Evolutionary conservation across 1,140 invertebrate genomes (phyloP).

Genomic region (Bombus difficillimus): DNA sequence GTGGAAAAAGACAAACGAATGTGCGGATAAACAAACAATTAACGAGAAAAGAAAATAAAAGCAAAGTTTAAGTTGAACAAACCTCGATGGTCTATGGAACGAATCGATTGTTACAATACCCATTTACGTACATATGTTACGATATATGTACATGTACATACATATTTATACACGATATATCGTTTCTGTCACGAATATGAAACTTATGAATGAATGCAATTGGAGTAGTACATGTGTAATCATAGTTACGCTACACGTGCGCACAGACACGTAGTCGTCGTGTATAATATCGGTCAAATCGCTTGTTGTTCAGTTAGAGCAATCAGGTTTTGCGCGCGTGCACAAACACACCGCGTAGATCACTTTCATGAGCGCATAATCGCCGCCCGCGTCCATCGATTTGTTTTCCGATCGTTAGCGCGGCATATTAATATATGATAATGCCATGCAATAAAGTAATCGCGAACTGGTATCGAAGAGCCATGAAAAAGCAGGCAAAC

Average conservation of each 20-base stretch:
- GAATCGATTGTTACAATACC: background rate
- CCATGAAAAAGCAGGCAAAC: slow-evolving; percentile 21
- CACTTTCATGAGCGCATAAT: slow-evolving; percentile 42
- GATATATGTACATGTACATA: background rate
- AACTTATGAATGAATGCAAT: slow-evolving; percentile 63
- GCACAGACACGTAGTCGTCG: background rate
- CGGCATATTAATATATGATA: slow-evolving; percentile 51
- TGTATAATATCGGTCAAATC: slow-evolving; percentile 58
- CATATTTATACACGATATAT: background rate
- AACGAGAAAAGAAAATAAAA: background rate
- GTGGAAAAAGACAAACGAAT: too few relatives aligned
- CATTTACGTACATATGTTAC: background rate
- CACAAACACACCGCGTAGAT: slow-evolving; percentile 32
- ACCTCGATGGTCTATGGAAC: background rate
- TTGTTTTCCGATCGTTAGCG: slow-evolving; percentile 29
- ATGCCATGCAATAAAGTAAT: slow-evolving; percentile 39
- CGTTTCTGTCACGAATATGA: slow-evolving; percentile 1
- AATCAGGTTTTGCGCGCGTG: slow-evolving; percentile 43
- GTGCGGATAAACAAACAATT: background rate
- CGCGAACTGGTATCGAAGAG: background rate
- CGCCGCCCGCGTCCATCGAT: slow-evolving; percentile 17
- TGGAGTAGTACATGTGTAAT: slow-evolving; percentile 37
- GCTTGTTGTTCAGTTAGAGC: slow-evolving; percentile 52
- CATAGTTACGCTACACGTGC: slow-evolving; percentile 31
- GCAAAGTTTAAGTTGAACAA: background rate